Evolutionary conservation across 2,888 invertebrate genomes (phyloP).

Genomic region (Liodrosophila aerea): DNA sequence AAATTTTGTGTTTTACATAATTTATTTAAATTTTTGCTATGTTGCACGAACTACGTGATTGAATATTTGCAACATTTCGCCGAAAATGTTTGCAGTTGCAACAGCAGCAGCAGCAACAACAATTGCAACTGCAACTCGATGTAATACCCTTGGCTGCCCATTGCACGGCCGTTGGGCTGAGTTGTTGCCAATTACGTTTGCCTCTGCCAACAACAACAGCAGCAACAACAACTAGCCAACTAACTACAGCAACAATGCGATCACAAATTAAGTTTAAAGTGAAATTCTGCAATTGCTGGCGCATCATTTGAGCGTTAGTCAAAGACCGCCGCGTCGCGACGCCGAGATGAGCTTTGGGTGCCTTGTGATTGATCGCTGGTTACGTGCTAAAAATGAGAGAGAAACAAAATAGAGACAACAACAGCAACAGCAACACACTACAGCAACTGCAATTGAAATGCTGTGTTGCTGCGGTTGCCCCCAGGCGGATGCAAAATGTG

Average conservation of each 20-base stretch:
- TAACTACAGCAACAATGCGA: constrained; percentile 37
- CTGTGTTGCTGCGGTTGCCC: constrained; percentile 35
- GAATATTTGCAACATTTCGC: constrained; percentile 73
- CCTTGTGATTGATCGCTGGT: constrained; percentile 71
- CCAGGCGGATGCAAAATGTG: constrained; percentile 70
- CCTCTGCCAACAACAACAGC: constrained; percentile 31
- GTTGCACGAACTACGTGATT: constrained; percentile 76
- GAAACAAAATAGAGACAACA: constrained; percentile 13
- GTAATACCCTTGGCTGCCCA: constrained; percentile 68
- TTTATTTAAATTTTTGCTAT: constrained; percentile 70
- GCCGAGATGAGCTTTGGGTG: constrained; percentile 51
- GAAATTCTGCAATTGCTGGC: constrained; percentile 73
- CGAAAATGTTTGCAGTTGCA: constrained; percentile 46
- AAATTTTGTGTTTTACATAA: constrained; percentile 62
- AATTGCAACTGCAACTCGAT: constrained; percentile 43
- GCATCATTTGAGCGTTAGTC: constrained; percentile 63
- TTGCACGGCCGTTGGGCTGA: constrained; percentile 49
- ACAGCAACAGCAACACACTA: constrained; percentile 17
- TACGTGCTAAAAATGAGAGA: constrained; percentile 63
- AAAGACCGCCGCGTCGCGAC: constrained; percentile 32
- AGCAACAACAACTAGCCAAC: constrained; percentile 15
- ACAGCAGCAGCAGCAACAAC: constrained; percentile 33
- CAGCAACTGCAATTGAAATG: constrained; percentile 6
- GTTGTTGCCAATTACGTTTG: constrained; percentile 67
- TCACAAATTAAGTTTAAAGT: constrained; percentile 68